Conservation (phyloP, 2,113 vertebrate genomes). For the Muntiacus muntjak region DNA sequence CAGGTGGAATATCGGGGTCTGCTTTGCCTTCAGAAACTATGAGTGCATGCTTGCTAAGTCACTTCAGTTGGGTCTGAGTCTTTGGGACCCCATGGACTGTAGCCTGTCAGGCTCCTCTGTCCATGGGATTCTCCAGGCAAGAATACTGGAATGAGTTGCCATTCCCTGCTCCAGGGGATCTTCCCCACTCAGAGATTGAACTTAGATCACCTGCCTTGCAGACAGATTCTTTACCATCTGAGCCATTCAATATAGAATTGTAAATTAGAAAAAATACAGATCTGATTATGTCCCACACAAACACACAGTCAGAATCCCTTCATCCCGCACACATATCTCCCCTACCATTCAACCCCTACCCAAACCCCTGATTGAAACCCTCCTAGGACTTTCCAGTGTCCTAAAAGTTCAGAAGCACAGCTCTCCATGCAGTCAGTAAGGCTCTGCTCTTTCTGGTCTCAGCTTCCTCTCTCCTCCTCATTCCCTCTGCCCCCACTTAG, state of each 20-base stretch:
- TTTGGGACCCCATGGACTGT: background rate
- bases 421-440: background rate
- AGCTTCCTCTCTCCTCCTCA: too few species aligned
- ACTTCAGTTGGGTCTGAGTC: background rate
- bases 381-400: background rate
- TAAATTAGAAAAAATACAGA: background rate
- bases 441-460: background rate
- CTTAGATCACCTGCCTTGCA: background rate
- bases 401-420: background rate
- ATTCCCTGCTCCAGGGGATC: background rate
- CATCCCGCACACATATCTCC: background rate
- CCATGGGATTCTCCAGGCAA: background rate
- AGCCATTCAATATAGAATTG: background rate
- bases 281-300: background rate
- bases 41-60: background rate
- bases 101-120: background rate
- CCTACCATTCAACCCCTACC: background rate
- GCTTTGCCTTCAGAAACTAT: background rate
- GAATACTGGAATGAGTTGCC: background rate
- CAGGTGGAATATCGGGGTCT: background rate
- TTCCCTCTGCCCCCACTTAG: background rate
- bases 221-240: background rate
- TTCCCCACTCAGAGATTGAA: background rate
- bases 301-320: background rate
- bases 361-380: background rate